phyloP scores from a whole-genome alignment of 2,888 invertebrate genomes.

The Ophion ellenae region DNA sequence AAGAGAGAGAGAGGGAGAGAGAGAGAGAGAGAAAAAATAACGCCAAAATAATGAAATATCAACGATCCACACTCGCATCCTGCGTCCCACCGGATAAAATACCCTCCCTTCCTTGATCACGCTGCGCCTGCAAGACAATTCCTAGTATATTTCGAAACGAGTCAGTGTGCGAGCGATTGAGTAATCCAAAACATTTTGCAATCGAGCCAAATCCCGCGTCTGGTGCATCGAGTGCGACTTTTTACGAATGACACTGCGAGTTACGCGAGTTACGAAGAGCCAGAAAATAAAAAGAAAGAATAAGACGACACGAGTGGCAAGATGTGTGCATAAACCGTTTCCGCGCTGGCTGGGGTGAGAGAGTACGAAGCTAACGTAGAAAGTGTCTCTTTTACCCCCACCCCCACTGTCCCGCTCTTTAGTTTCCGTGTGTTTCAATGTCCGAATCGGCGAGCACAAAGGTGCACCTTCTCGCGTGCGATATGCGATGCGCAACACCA shows the following conservation, averaged over 20 bases:
- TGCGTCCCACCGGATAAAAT: too few species aligned
- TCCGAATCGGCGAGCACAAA: neutral
- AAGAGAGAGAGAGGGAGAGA: too few species aligned
- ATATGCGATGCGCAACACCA: neutral
- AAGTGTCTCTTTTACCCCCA: too few species aligned
- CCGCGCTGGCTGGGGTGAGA: neutral
- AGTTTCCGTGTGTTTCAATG: neutral
- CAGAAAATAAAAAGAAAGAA: slow-evolving; percentile 2
- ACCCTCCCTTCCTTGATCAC: neutral
- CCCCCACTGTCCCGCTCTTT: neutral
- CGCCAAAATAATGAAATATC: neutral
- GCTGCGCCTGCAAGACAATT: neutral
- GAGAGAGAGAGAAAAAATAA: too few species aligned
- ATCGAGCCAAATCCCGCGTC: slow-evolving; percentile 68
- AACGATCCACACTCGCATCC: neutral
- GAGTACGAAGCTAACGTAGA: neutral
- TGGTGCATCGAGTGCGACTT: slow-evolving; percentile 40
- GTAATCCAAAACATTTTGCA: slow-evolving; percentile 65
- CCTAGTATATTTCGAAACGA: slow-evolving; percentile 9
- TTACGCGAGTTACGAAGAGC: neutral
- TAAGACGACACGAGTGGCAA: neutral
- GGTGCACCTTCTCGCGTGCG: neutral
- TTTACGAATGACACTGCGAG: slow-evolving; percentile 22
- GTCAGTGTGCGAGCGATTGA: slow-evolving; percentile 21
- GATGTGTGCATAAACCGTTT: slow-evolving; percentile 35